These are phyloP conservation scores for Ephestia elutella DNA, from an alignment of 1,140 invertebrate genomes.

Conservation along the genomic window DNA sequence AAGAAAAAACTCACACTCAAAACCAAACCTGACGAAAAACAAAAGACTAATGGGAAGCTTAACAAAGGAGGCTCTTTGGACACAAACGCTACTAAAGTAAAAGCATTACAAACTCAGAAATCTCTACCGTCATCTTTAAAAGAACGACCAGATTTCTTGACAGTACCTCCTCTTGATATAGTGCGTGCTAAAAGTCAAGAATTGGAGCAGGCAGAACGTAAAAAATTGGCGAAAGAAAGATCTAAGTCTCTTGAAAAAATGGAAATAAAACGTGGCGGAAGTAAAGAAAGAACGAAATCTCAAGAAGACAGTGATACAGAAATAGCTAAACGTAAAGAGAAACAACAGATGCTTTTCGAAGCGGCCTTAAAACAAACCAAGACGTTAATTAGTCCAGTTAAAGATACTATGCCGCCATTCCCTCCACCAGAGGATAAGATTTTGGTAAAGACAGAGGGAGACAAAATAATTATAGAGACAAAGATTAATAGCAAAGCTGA, in stretches of 20 bases:
- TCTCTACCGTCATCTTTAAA: conserved; percentile 71
- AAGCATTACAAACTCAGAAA: conserved; percentile 70
- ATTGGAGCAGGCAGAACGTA: conserved; percentile 69
- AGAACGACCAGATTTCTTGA: conserved; percentile 70
- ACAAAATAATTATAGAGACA: conserved; percentile 79
- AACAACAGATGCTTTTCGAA: conserved; percentile 82
- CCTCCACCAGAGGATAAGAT: conserved; percentile 81
- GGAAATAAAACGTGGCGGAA: conserved; percentile 75
- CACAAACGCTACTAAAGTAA: conserved; percentile 66
- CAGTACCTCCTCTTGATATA: conserved; percentile 75
- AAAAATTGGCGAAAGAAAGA: conserved; percentile 77
- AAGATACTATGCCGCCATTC: conserved; percentile 79
- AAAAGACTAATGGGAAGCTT: conserved; percentile 52
- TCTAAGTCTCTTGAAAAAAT: conserved; percentile 79
- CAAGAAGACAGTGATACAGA: conserved; percentile 81
- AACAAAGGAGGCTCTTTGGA: conserved; percentile 69
- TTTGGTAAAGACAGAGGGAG: conserved; percentile 76
- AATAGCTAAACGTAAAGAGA: conserved; percentile 80
- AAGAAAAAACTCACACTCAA: conserved; percentile 69
- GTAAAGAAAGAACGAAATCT: conserved; percentile 80
- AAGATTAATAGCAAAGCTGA: conserved; percentile 77
- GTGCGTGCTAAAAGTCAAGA: conserved; percentile 79
- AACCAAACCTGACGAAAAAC: conserved; percentile 63
- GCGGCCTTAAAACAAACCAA: conserved; percentile 82
- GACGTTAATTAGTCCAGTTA: conserved; percentile 80